A percentile compares a stretch with the other conserved stretches of the same genome.
Evolutionary conservation across 1,140 invertebrate genomes (phyloP).

Genomic region (Eupeodes corollae): DNA sequence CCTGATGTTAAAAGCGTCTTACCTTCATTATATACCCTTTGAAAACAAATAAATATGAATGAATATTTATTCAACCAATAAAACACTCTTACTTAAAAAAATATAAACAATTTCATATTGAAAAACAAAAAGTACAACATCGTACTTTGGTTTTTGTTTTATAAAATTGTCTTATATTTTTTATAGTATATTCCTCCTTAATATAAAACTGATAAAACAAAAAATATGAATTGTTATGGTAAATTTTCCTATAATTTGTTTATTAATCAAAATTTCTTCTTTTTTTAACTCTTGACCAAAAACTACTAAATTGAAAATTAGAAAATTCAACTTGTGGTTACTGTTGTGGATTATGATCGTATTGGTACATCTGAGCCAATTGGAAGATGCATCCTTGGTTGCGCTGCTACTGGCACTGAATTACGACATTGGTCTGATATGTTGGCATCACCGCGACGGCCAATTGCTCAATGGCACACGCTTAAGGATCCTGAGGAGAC

Average conservation of each 20-base stretch:
- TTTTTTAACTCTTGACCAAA: background rate
- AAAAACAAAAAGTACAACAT: background rate
- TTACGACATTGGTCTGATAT: conserved; percentile 99
- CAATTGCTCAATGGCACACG: conserved; percentile 99
- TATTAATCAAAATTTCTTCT: background rate
- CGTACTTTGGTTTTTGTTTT: background rate
- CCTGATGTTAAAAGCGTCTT: too few relatives aligned
- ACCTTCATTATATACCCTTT: too few relatives aligned
- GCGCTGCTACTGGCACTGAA: conserved; percentile 94
- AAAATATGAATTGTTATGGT: background rate
- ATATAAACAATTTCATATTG: background rate
- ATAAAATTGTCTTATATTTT: background rate
- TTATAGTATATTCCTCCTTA: too few relatives aligned
- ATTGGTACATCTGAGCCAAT: conserved; percentile 99
- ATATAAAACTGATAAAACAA: conserved; percentile 4
- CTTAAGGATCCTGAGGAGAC: conserved; percentile 92
- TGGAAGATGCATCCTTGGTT: conserved; percentile 92
- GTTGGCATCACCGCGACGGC: conserved; percentile 93
- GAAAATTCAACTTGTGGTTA: conserved; percentile 98
- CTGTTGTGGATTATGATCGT: conserved; percentile 99
- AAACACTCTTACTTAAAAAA: too few relatives aligned
- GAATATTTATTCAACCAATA: too few relatives aligned
- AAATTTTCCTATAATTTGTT: background rate
- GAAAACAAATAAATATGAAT: too few relatives aligned
- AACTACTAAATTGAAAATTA: conserved; percentile 39